phyloP scores from a whole-genome alignment of 2,797 vertebrate genomes.

The Thunnus albacares region DNA sequence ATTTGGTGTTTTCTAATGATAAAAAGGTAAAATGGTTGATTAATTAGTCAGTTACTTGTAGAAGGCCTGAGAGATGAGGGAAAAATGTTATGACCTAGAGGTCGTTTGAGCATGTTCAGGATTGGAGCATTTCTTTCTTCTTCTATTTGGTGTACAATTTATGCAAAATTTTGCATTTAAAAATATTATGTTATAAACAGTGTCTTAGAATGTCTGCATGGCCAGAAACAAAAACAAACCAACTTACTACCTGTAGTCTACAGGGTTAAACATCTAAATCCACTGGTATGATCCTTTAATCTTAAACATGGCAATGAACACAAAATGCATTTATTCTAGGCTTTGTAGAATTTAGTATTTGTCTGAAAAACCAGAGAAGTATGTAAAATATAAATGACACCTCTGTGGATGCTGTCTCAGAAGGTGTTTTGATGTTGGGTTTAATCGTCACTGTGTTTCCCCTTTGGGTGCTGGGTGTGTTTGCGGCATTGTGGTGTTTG shows the following conservation, averaged over 20 bases:
- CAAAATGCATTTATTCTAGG: constrained; percentile 10
- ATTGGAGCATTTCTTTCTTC: neutral
- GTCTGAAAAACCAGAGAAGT: constrained; percentile 24
- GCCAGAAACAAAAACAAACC: neutral
- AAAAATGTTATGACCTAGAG: neutral
- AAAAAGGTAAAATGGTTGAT: too few species aligned
- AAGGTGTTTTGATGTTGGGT: constrained; percentile 63
- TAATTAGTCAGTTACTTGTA: too few species aligned
- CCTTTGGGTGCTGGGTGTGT: constrained; percentile 54
- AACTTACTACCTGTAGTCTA: neutral
- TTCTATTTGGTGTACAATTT: neutral
- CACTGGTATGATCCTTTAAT: constrained; percentile 8
- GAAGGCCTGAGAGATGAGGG: too few species aligned
- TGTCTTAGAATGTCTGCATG: neutral
- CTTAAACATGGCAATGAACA: constrained; percentile 16
- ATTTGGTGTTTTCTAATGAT: too few species aligned
- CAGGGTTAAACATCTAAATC: constrained; percentile 7
- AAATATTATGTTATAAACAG: neutral
- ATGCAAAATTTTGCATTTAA: neutral
- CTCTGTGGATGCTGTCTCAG: constrained; percentile 50
- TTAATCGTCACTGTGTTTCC: constrained; percentile 50
- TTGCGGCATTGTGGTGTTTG: constrained; percentile 72
- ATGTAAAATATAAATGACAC: constrained; percentile 49
- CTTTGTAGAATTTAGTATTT: constrained; percentile 27
- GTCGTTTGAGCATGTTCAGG: too few species aligned